phyloP scores from a whole-genome alignment of 2,113 vertebrate genomes.

The Ptilonorhynchus violaceus region DNA sequence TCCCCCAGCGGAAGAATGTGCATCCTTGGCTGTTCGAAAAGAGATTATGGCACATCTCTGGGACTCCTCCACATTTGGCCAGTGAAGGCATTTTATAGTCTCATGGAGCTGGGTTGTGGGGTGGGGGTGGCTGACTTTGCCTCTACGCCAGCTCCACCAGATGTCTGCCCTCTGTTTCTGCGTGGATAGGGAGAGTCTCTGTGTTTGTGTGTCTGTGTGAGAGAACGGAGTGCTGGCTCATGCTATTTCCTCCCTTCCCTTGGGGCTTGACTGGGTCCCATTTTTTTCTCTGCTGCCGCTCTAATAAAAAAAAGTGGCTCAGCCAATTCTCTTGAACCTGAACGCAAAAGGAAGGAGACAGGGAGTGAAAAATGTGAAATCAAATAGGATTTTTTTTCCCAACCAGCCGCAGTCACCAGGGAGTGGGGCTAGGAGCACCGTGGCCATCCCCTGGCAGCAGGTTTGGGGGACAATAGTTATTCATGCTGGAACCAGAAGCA shows the following conservation, averaged over 20 bases:
- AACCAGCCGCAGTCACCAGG: rapidly evolving
- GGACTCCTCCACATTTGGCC: neutral
- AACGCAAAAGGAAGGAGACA: neutral
- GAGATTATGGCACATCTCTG: neutral
- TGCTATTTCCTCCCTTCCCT: conserved; percentile 14
- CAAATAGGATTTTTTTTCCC: neutral
- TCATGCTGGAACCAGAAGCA: neutral
- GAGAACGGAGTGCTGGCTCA: neutral
- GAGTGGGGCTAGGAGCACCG: neutral
- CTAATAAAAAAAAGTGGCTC: conserved; percentile 35
- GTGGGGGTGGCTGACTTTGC: neutral
- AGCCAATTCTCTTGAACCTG: conserved; percentile 38
- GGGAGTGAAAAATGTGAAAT: conserved; percentile 45
- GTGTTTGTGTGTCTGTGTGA: neutral
- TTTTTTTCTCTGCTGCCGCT: neutral
- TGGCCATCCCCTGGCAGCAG: rapidly evolving
- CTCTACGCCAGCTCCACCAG: neutral
- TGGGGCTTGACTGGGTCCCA: neutral
- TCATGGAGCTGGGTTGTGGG: neutral
- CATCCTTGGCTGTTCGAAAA: neutral
- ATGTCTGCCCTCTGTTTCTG: neutral
- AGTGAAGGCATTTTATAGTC: neutral
- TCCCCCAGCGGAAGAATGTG: neutral
- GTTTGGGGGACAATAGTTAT: neutral
- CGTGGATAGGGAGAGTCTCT: neutral